A percentile compares a stretch with the other conserved stretches of the same genome.
Evolutionary conservation across 2,797 vertebrate species (phyloP).

Genomic region (Sebastes glaucus): DNA sequence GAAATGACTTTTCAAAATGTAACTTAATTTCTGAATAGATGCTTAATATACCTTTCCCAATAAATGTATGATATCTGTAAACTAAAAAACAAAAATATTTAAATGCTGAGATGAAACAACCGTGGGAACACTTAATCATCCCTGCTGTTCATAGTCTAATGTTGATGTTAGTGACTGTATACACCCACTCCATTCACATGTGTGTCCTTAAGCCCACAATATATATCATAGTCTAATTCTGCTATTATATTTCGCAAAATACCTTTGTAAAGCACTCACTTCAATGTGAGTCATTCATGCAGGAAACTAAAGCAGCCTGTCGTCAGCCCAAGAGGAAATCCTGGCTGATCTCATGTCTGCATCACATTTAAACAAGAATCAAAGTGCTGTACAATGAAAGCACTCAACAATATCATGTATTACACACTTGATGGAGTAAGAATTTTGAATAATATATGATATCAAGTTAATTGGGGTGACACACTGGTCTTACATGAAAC

Average conservation of each 20-base stretch:
- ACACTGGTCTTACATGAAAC: neutral
- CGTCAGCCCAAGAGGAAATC: slow-evolving; percentile 40
- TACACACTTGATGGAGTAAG: neutral
- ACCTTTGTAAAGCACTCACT: slow-evolving; percentile 4
- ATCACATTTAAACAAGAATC: slow-evolving; percentile 29
- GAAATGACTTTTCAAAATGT: neutral
- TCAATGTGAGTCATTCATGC: slow-evolving; percentile 31
- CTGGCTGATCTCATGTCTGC: slow-evolving; percentile 47
- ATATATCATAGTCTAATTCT: neutral
- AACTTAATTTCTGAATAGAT: neutral
- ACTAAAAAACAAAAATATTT: neutral
- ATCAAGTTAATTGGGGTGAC: neutral
- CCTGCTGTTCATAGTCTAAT: neutral
- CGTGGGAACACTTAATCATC: neutral
- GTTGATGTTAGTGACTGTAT: neutral
- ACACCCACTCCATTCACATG: neutral
- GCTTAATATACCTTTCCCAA: neutral
- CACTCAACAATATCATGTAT: neutral
- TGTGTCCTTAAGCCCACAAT: neutral
- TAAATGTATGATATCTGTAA: neutral
- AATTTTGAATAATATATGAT: neutral
- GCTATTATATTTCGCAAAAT: neutral
- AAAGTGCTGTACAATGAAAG: neutral
- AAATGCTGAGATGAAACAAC: neutral
- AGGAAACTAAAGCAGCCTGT: slow-evolving; percentile 40